Evolutionary conservation across 1,140 invertebrate species (phyloP).

Genomic region (Habropoda laboriosa): DNA sequence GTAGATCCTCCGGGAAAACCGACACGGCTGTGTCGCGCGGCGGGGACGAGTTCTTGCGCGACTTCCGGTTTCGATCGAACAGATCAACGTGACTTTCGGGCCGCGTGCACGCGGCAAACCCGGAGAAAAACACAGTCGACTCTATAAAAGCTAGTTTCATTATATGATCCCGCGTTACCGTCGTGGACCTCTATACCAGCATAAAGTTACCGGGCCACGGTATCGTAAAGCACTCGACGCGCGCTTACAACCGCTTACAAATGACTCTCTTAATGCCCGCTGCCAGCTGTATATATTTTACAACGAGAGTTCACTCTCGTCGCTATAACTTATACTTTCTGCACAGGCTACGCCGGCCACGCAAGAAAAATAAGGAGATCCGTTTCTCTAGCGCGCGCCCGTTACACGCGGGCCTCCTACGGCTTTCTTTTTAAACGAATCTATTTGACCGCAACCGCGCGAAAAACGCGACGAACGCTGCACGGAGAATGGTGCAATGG

Average conservation of each 20-base stretch:
- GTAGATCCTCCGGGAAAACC: neutral
- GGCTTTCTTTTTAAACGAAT: slow-evolving; percentile 20
- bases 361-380: slow-evolving; percentile 56
- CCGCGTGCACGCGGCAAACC: slow-evolving; percentile 29
- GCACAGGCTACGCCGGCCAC: neutral
- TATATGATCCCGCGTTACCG: slow-evolving; percentile 43
- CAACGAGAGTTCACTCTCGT: slow-evolving; percentile 54
- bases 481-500: neutral
- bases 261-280: slow-evolving; percentile 66
- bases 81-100: slow-evolving; percentile 40
- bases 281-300: slow-evolving; percentile 66
- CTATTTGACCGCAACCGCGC: neutral
- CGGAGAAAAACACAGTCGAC: slow-evolving; percentile 33
- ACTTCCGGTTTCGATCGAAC: slow-evolving; percentile 30
- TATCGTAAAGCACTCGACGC: slow-evolving; percentile 57
- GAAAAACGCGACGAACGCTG: neutral
- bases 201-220: slow-evolving; percentile 42
- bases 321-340: slow-evolving; percentile 62
- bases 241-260: slow-evolving; percentile 64
- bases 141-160: slow-evolving; percentile 51
- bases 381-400: slow-evolving; percentile 40
- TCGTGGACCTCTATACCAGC: slow-evolving; percentile 11
- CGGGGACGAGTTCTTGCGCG: slow-evolving; percentile 38
- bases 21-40: neutral
- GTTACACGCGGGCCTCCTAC: slow-evolving; percentile 33